Conservation (phyloP, 2,113 vertebrate genomes). For the Herpetotheres cachinnans region DNA sequence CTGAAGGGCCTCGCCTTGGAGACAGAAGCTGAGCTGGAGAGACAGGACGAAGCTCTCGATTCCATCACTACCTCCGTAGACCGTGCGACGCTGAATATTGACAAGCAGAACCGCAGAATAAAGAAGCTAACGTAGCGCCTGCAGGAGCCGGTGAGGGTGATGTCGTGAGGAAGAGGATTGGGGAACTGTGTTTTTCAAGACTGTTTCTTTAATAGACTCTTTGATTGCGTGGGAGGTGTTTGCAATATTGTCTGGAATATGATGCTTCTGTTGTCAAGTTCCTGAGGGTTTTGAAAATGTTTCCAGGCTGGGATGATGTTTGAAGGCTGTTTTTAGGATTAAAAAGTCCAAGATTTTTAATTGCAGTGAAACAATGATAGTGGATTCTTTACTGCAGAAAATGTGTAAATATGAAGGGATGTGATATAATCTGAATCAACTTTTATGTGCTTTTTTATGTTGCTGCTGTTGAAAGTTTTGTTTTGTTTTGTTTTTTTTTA, state of each 20-base stretch:
- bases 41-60: constrained; percentile 88
- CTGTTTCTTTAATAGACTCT: not conserved
- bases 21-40: constrained; percentile 85
- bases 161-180: fast-evolving
- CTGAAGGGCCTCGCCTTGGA: constrained; percentile 90
- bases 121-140: constrained; percentile 77
- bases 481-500: not conserved
- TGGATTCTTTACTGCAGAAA: not conserved
- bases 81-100: constrained; percentile 75
- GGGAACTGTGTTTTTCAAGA: not conserved
- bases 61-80: constrained; percentile 81
- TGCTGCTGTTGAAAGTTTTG: not conserved
- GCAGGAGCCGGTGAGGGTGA: fast-evolving
- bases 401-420: not conserved
- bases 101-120: constrained; percentile 86
- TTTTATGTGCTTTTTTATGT: not conserved
- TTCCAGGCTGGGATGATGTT: not conserved
- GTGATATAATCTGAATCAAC: not conserved
- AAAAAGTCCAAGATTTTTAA: not conserved
- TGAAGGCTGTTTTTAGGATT: not conserved
- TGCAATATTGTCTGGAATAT: not conserved
- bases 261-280: not conserved
- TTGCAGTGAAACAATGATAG: not conserved
- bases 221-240: not conserved
- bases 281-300: not conserved